Evolutionary conservation across 2,113 vertebrate species (phyloP).

Genomic region (rat (Rattus norvegicus)): DNA sequence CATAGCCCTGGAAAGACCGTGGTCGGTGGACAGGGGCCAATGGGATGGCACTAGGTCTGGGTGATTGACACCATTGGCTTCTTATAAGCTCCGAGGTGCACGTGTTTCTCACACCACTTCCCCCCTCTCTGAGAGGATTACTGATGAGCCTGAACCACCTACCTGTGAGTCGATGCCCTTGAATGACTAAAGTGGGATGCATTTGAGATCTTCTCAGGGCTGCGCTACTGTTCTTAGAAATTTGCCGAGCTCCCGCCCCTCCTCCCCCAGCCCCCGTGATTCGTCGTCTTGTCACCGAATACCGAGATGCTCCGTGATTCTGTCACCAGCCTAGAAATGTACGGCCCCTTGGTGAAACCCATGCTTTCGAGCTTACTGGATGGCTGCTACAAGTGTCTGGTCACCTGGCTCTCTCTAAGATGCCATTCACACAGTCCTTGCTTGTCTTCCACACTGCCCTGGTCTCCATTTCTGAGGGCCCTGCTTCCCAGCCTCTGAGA

Average conservation of each 20-base stretch:
- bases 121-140: not conserved
- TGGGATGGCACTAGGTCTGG: fast-evolving
- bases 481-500: fast-evolving
- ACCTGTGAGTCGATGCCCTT: fast-evolving
- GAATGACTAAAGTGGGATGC: fast-evolving
- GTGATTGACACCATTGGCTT: not conserved
- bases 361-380: not conserved
- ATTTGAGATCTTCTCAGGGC: not conserved
- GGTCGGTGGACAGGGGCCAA: not conserved
- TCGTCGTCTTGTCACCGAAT: fast-evolving
- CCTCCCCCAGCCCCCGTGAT: not conserved
- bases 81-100: fast-evolving
- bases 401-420: not conserved
- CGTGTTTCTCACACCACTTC: not conserved
- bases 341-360: not conserved
- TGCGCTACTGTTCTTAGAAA: not conserved
- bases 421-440: too few species aligned
- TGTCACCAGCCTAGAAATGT: fast-evolving
- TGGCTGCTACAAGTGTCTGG: not conserved
- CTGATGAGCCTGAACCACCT: fast-evolving
- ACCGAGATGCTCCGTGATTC: fast-evolving
- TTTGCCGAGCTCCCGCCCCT: not conserved
- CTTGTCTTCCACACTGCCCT: too few species aligned
- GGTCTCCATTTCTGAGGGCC: fast-evolving
- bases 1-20: not conserved